These are phyloP conservation scores for Plebejus anna DNA, from an alignment of 2,888 invertebrate species.

Conservation along the genomic window DNA sequence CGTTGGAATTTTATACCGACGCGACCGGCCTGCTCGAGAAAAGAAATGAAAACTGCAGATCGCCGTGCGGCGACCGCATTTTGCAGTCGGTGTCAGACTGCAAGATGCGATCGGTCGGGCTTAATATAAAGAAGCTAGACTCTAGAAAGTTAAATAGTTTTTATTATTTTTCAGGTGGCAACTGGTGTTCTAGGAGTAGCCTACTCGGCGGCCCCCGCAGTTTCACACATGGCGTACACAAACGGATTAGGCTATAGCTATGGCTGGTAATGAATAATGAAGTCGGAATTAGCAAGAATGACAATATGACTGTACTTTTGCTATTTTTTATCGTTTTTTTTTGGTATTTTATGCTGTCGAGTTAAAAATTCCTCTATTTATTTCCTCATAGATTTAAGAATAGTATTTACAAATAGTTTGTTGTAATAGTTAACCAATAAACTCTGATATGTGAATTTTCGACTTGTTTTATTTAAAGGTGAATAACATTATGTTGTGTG, in stretches of 20 bases:
- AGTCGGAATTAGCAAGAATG: not conserved
- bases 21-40: too few species aligned
- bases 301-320: not conserved
- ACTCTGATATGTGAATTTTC: not conserved
- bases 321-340: not conserved
- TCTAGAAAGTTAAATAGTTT: not conserved
- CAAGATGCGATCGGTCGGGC: too few species aligned
- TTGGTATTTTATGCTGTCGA: constrained; percentile 38
- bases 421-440: not conserved
- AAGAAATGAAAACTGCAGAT: too few species aligned
- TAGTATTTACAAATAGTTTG: not conserved
- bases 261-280: constrained; percentile 65
- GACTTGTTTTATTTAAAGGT: not conserved
- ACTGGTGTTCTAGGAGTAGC: constrained; percentile 80
- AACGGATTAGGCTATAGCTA: constrained; percentile 79
- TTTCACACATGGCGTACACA: constrained; percentile 81
- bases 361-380: constrained; percentile 71
- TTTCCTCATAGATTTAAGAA: constrained; percentile 65
- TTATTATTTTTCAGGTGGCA: constrained; percentile 57
- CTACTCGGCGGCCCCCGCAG: constrained; percentile 80
- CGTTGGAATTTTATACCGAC: too few species aligned
- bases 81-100: too few species aligned
- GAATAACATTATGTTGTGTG: too few species aligned
- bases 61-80: too few species aligned
- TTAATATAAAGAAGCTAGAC: too few species aligned